Percentiles rank a stretch among this genome's conserved stretches.
phyloP scores from a whole-genome alignment of 1,140 invertebrate genomes.

The Pseudomyrmex cubaensis region DNA sequence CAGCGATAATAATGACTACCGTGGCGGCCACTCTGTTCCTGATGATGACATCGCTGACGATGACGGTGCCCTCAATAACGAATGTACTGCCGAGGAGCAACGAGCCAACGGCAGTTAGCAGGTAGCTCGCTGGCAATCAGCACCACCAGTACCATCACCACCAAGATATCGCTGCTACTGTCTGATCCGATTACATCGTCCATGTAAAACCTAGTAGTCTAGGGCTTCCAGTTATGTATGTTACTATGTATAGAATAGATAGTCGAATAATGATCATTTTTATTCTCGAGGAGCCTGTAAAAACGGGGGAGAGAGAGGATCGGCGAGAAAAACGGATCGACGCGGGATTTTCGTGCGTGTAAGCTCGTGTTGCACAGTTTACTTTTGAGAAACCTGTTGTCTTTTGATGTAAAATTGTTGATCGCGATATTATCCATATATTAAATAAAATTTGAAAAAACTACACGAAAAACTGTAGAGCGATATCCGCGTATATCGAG shows the following conservation, averaged over 20 bases:
- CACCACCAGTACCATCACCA: not conserved
- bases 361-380: slow-evolving; percentile 70
- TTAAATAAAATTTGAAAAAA: not conserved
- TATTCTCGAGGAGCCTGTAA: slow-evolving; percentile 74
- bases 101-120: slow-evolving; percentile 19
- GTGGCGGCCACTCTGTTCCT: slow-evolving; percentile 50
- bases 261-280: slow-evolving; percentile 82
- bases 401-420: slow-evolving; percentile 84
- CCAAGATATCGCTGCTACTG: slow-evolving; percentile 59
- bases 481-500: not conserved
- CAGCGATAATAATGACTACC: slow-evolving; percentile 43
- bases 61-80: slow-evolving; percentile 40
- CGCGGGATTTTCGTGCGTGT: not conserved
- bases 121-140: slow-evolving; percentile 62
- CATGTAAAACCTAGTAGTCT: slow-evolving; percentile 85
- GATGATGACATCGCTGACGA: slow-evolving; percentile 54
- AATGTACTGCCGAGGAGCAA: slow-evolving; percentile 28
- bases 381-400: slow-evolving; percentile 81
- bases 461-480: slow-evolving; percentile 1
- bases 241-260: slow-evolving; percentile 84
- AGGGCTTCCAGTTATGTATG: slow-evolving; percentile 85
- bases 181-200: slow-evolving; percentile 82
- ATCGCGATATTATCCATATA: slow-evolving; percentile 44
- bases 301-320: not conserved
- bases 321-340: slow-evolving; percentile 22